phyloP scores from a whole-genome alignment of 2,113 vertebrate species.

The Butastur rufipennis region DNA sequence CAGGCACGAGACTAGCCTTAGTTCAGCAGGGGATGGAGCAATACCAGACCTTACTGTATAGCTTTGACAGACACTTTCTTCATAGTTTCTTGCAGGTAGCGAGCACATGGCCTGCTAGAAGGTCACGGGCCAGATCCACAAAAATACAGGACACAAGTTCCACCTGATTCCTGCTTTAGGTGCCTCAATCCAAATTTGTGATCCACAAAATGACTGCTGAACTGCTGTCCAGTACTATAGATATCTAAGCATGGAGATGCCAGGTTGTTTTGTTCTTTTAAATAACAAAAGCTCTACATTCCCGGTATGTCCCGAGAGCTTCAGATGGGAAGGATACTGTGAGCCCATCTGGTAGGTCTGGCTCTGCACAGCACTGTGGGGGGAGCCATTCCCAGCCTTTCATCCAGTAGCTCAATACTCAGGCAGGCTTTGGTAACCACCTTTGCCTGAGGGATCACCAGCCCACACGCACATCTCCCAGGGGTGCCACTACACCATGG shows the following conservation, averaged over 20 bases:
- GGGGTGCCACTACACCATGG: neutral
- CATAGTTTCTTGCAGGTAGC: neutral
- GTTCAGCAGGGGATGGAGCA: neutral
- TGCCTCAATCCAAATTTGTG: neutral
- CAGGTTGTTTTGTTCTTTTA: neutral
- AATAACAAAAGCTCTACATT: neutral
- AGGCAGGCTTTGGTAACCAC: neutral
- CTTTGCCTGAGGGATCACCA: neutral
- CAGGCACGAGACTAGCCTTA: neutral
- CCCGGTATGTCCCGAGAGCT: neutral
- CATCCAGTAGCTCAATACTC: neutral
- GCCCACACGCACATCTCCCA: neutral
- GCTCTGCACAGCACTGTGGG: neutral
- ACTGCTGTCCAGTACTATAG: neutral
- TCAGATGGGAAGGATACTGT: neutral
- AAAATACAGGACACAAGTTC: neutral
- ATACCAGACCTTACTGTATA: neutral
- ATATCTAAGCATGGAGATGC: neutral
- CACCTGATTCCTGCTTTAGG: neutral
- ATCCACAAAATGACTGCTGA: neutral
- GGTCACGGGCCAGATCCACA: neutral
- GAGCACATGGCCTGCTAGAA: neutral
- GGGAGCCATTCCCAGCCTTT: neutral
- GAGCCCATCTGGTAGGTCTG: neutral
- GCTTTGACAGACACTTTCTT: neutral